phyloP scores from a whole-genome alignment of 2,888 invertebrate genomes.

The Serrognathus titanus region DNA sequence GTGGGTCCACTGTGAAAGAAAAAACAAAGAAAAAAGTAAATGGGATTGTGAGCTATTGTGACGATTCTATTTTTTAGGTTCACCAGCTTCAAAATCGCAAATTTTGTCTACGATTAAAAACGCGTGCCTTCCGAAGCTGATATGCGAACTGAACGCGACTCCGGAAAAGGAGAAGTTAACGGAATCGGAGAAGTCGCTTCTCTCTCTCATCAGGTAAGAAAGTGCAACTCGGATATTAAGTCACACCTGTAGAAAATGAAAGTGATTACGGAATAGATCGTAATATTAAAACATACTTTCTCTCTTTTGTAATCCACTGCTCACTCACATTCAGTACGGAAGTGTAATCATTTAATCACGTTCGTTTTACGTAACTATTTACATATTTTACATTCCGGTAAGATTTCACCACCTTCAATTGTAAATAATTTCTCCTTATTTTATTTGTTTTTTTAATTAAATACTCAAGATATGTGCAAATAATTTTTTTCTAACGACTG shows the following conservation, averaged over 20 bases:
- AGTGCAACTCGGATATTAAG: conserved; percentile 11
- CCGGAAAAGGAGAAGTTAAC: conserved; percentile 58
- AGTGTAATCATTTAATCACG: not conserved
- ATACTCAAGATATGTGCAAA: too few relatives aligned
- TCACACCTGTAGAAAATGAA: conserved; percentile 29
- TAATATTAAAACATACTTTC: conserved; percentile 22
- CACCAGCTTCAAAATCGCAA: conserved; percentile 49
- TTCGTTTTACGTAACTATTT: not conserved
- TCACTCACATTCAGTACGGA: not conserved
- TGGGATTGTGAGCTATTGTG: not conserved
- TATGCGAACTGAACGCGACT: conserved; percentile 63
- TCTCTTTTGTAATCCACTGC: conserved; percentile 8
- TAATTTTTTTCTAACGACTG: too few relatives aligned
- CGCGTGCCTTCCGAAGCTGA: conserved; percentile 62
- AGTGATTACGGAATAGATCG: conserved; percentile 34
- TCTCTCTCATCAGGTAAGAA: conserved; percentile 59
- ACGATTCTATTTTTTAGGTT: conserved; percentile 38
- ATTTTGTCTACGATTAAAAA: conserved; percentile 59
- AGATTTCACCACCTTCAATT: too few relatives aligned
- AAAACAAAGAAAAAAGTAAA: too few relatives aligned
- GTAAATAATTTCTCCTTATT: too few relatives aligned
- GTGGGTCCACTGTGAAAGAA: too few relatives aligned
- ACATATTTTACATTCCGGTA: too few relatives aligned
- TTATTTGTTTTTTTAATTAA: too few relatives aligned
- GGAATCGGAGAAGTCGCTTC: conserved; percentile 59